A percentile compares a stretch with the other conserved stretches of the same genome.
Evolutionary conservation across 2,797 vertebrate genomes (phyloP).

Genomic region (Sebastes oblongus): DNA sequence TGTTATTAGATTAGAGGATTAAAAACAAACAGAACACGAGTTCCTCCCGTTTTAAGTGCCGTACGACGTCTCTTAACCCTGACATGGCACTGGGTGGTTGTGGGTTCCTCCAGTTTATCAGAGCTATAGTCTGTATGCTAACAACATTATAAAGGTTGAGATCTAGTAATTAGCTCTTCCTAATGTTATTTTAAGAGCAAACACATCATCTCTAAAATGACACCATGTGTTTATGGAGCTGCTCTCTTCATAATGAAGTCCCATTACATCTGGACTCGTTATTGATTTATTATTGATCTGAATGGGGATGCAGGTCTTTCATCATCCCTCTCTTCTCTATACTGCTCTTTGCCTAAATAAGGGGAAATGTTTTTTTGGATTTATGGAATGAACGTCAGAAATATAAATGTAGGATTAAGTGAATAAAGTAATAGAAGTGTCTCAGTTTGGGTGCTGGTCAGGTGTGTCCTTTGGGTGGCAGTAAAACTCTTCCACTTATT

Average conservation of each 20-base stretch:
- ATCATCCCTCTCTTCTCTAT: background rate
- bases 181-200: background rate
- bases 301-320: background rate
- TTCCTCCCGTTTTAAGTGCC: background rate
- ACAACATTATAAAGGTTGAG: too few relatives aligned
- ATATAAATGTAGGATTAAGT: background rate
- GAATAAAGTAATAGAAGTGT: background rate
- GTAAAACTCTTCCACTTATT: conserved; percentile 36
- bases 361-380: background rate
- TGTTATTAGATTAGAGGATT: background rate
- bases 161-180: background rate
- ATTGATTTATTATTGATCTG: background rate
- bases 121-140: too few relatives aligned
- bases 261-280: background rate
- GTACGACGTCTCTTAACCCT: background rate
- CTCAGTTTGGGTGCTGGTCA: background rate
- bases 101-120: too few relatives aligned
- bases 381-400: background rate
- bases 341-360: background rate
- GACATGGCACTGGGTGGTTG: too few relatives aligned
- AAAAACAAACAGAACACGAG: too few relatives aligned
- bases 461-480: conserved; percentile 59
- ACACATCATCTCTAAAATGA: background rate
- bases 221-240: background rate
- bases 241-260: background rate